Percentiles rank a stretch among this genome's conserved stretches.
Conservation (phyloP, 2,797 vertebrate species). For the Thripadectes ignobilis region DNA sequence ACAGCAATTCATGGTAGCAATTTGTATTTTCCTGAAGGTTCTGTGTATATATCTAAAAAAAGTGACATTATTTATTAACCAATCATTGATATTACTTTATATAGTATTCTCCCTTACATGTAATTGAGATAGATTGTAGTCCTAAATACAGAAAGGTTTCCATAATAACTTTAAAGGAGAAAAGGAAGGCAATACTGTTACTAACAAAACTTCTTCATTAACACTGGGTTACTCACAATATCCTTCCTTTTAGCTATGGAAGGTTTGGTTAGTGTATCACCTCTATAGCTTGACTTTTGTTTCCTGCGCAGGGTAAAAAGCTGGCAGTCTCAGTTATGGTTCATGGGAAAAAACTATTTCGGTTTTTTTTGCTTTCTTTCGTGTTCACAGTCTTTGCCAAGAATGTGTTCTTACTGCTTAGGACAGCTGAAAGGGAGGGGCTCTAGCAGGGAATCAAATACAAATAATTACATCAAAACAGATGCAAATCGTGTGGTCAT, state of each 20-base stretch:
- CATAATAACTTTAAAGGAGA: neutral
- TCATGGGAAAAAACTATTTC: neutral
- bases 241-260: neutral
- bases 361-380: neutral
- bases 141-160: neutral
- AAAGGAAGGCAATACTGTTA: neutral
- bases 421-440: neutral
- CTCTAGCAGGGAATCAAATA: neutral
- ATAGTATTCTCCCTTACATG: neutral
- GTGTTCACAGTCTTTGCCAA: neutral
- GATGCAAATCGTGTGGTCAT: neutral
- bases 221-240: neutral
- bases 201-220: neutral
- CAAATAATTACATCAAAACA: neutral
- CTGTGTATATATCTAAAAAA: neutral
- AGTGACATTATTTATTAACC: neutral
- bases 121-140: neutral
- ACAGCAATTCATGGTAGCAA: neutral
- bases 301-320: neutral
- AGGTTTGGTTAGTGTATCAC: fast-evolving
- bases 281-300: neutral
- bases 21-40: neutral
- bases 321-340: neutral
- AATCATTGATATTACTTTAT: neutral
- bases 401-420: neutral